These are phyloP conservation scores for Amazonetta brasiliensis DNA, from an alignment of 2,797 vertebrate genomes.

Conservation along the genomic window DNA sequence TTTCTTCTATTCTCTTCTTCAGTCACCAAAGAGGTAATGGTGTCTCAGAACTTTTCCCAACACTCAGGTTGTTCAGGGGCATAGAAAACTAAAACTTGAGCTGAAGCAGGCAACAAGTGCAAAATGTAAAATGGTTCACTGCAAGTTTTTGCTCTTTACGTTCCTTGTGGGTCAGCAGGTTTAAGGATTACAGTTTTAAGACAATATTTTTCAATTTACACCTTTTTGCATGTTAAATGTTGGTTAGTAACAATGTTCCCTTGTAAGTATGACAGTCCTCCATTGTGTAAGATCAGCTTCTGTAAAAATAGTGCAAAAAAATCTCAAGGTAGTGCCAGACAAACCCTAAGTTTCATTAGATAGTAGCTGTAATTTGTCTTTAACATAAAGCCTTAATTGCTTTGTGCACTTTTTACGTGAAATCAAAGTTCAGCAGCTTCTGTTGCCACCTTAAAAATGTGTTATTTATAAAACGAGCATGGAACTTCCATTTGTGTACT, in stretches of 20 bases:
- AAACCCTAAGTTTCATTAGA: neutral
- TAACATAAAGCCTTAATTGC: neutral
- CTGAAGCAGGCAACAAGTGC: neutral
- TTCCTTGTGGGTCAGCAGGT: neutral
- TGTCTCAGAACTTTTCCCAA: neutral
- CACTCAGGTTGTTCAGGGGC: neutral
- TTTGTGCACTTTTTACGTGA: neutral
- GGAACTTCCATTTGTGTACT: neutral
- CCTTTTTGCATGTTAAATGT: neutral
- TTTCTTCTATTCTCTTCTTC: slow-evolving; percentile 94
- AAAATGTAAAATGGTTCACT: neutral
- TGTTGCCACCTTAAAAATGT: neutral
- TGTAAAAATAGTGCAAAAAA: neutral
- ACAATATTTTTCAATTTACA: neutral
- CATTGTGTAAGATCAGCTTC: neutral
- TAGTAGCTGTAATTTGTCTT: neutral
- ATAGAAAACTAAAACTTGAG: neutral
- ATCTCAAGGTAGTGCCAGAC: neutral
- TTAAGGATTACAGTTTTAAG: neutral
- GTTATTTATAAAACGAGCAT: neutral
- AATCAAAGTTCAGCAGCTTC: neutral
- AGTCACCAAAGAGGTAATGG: slow-evolving; percentile 87
- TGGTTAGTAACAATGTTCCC: neutral
- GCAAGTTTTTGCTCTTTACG: neutral
- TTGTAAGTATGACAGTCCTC: neutral